A percentile compares a stretch with the other conserved stretches of the same genome.
Evolutionary conservation across 2,888 invertebrate species (phyloP).

Genomic region (Thera obeliscata): DNA sequence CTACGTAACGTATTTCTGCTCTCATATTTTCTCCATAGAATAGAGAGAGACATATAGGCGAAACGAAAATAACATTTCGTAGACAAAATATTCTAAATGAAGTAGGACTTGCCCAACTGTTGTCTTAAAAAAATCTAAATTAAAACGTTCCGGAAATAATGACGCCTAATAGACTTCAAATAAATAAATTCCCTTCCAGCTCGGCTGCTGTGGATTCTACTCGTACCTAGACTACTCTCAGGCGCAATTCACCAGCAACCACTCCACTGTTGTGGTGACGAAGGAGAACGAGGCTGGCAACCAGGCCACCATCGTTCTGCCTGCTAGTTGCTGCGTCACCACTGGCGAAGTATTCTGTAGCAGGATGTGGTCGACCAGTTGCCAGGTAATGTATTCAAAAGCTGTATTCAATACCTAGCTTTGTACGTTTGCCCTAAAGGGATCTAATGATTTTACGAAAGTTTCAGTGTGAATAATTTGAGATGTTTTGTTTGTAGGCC

Average conservation of each 20-base stretch:
- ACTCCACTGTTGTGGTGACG: constrained; percentile 56
- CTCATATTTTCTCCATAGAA: no score
- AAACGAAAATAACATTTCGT: no score
- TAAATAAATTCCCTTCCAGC: constrained; percentile 48
- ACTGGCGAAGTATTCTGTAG: constrained; percentile 51
- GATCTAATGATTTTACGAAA: no score
- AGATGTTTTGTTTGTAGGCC: constrained; percentile 11
- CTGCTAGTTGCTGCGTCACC: constrained; percentile 61
- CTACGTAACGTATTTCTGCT: no score
- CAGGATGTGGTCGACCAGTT: constrained; percentile 57
- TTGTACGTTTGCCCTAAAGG: no score
- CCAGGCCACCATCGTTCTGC: constrained; percentile 54
- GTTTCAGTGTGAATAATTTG: not conserved
- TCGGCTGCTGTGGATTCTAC: constrained; percentile 72
- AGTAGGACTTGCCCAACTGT: no score
- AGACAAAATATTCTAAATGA: no score
- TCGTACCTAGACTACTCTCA: constrained; percentile 65
- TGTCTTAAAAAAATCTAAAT: no score
- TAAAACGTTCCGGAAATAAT: no score
- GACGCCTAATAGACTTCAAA: not conserved
- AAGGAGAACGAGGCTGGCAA: constrained; percentile 49
- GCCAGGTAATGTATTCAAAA: constrained; percentile 43
- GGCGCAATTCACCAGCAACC: constrained; percentile 60
- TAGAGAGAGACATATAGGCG: no score
- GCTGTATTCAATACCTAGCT: no score